Percentiles rank a stretch among this genome's conserved stretches.
Evolutionary conservation across 2,113 vertebrate genomes (phyloP).

Genomic region (Arenaria interpres): DNA sequence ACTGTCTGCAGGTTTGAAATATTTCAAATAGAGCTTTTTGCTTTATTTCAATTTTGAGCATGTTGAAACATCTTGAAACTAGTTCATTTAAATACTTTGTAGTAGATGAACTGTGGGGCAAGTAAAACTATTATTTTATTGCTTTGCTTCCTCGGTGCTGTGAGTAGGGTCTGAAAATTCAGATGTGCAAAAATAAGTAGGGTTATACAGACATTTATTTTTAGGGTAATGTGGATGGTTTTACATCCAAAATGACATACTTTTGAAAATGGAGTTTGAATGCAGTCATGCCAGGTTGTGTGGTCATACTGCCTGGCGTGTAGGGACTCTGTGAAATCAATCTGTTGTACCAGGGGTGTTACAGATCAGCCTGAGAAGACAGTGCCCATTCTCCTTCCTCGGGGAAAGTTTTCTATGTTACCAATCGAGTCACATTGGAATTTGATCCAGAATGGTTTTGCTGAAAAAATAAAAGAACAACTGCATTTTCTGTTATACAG

Average conservation of each 20-base stretch:
- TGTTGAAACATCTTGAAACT: not conserved
- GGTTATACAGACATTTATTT: not conserved
- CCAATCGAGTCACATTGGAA: not conserved
- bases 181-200: not conserved
- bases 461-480: not conserved
- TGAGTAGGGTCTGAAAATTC: not conserved
- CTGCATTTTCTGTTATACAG: not conserved
- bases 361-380: not conserved
- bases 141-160: not conserved
- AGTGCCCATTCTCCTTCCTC: not conserved
- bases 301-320: accelerated
- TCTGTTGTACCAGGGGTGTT: not conserved
- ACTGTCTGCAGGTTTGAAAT: not conserved
- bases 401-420: not conserved
- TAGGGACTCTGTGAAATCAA: not conserved
- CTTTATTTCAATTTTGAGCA: not conserved
- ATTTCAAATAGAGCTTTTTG: slow-evolving; percentile 4
- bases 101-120: not conserved
- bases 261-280: not conserved
- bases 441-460: not conserved
- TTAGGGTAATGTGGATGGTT: not conserved
- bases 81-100: not conserved
- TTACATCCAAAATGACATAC: not conserved
- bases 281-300: not conserved
- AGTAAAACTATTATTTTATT: not conserved